Evolutionary conservation across 2,113 vertebrate species (phyloP).

Genomic region (Sapayoa aenigma): DNA sequence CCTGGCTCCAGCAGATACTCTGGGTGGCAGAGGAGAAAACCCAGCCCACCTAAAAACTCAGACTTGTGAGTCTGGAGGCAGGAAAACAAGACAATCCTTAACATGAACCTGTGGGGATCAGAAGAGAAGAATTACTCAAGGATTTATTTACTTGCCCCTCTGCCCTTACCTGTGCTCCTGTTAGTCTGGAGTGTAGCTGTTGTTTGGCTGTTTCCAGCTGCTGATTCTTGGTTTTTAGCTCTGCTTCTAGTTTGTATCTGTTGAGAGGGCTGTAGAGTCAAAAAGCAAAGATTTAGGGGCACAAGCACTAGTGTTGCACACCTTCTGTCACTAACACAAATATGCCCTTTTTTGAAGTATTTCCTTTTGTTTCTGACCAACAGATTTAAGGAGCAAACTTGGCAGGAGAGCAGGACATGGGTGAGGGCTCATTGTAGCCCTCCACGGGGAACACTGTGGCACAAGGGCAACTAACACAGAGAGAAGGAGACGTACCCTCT

Average conservation of each 20-base stretch:
- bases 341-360: neutral
- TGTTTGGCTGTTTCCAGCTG: constrained; percentile 67
- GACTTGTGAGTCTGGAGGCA: neutral
- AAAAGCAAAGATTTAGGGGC: neutral
- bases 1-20: neutral
- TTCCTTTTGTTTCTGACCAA: neutral
- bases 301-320: neutral
- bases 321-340: neutral
- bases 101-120: neutral
- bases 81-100: neutral
- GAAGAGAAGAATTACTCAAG: neutral
- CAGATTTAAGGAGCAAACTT: neutral
- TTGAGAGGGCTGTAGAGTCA: constrained; percentile 31
- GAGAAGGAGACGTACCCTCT: constrained; percentile 32
- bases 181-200: constrained; percentile 63
- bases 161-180: constrained; percentile 62
- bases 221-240: constrained; percentile 72
- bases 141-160: neutral
- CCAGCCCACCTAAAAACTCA: neutral
- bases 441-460: neutral
- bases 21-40: neutral
- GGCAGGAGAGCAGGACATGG: neutral
- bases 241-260: constrained; percentile 67
- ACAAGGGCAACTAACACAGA: neutral
- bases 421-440: neutral